Base-by-base conservation (phyloP, 1,140 invertebrate genomes). In the Drosophila orosa region DNA sequence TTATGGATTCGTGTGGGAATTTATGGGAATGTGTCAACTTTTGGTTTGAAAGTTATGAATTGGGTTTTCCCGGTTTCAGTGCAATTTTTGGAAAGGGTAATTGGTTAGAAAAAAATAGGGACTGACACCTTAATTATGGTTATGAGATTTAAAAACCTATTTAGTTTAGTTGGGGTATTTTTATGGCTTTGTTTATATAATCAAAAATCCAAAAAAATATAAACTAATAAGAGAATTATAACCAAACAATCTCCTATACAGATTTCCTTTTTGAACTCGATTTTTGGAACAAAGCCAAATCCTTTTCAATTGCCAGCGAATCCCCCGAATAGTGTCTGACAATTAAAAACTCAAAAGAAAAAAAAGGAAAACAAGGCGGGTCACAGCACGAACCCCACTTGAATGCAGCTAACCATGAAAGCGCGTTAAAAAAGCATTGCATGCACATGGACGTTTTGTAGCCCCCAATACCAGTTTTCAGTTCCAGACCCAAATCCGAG, bases 341-440 rank as follows among this genome's bases (percentile, higher is more conserved):
- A 85, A 85, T 86, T 85, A 82, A 87, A 72, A 65, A 63, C 50
- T 13, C 39, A 44, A 48, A 48, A 59, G 24, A 12, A 65, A 67
- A 54, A 68, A 25, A 10, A 13, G 12, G 0, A 24, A 52, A 40
- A 52, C 19, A 22, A 3, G 40, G 25, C 40, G 12, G 52, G 27
- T 54, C 39, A 50, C 13, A 35, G 22, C 19, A 13, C 13, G 37
- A 71, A 17, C 25, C 47, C 55, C 66, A 74, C 61, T 54, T 52
- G 57, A 72, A 79, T 79, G 84, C 75, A 87, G 83, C 79, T 83
- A 87, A 40, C 83, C 83, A 83, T 87, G 72, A 87, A 77, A 77
- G 73, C 73, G 74, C 50, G 62, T 77, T 77, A 77, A 77, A 77
- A 85, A 82, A 83, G 71, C 83, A 37, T 54, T 73, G 71, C 83